phyloP scores from a whole-genome alignment of 53 echinoderm and acorn worm species.

The Echinometra lucunter region DNA sequence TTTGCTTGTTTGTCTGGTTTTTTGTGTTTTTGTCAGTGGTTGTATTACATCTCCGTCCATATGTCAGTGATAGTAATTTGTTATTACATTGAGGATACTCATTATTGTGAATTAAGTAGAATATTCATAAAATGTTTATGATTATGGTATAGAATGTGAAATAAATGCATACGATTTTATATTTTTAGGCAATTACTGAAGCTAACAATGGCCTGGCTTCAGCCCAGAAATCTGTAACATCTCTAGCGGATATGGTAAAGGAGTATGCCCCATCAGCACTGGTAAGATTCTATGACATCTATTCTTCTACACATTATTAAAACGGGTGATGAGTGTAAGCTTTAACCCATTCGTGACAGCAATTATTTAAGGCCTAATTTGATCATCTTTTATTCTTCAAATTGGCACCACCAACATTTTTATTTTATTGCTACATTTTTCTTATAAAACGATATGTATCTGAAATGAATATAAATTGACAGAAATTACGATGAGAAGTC shows the following conservation, averaged over 20 bases:
- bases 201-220: constrained; percentile 60
- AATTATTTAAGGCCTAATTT: too few relatives aligned
- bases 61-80: background rate
- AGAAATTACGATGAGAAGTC: too few relatives aligned
- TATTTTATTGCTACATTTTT: too few relatives aligned
- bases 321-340: too few relatives aligned
- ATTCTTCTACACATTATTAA: too few relatives aligned
- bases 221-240: constrained; percentile 35
- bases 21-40: background rate
- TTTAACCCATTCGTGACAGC: too few relatives aligned
- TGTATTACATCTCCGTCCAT: background rate
- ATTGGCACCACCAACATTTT: too few relatives aligned
- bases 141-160: background rate
- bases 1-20: too few relatives aligned
- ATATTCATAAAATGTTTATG: background rate
- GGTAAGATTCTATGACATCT: background rate
- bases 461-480: too few relatives aligned
- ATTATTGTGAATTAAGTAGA: background rate
- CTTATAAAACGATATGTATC: too few relatives aligned
- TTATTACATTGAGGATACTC: background rate
- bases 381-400: too few relatives aligned
- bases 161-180: background rate
- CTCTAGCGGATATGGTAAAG: background rate
- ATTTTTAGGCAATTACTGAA: constrained; percentile 48
- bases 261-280: constrained; percentile 37